Conservation (phyloP, 2,797 vertebrate genomes). For the Coranthus polyacanthus region DNA sequence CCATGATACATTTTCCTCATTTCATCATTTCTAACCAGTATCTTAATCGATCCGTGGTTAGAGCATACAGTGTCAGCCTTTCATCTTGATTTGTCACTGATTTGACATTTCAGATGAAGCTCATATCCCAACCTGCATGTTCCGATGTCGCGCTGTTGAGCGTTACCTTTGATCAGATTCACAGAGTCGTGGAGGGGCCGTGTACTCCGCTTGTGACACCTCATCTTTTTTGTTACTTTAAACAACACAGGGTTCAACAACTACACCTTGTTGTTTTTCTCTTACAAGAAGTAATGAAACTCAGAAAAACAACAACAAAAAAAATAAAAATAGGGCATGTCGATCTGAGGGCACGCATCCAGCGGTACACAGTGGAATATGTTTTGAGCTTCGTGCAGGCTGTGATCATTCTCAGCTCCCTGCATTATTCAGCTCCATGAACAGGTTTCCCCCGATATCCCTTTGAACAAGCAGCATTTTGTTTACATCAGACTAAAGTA, state of each 20-base stretch:
- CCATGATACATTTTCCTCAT: too few species aligned
- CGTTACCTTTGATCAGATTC: neutral
- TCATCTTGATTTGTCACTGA: too few species aligned
- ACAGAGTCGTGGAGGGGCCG: constrained; percentile 3
- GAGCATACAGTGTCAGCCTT: too few species aligned
- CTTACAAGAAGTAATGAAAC: constrained; percentile 19
- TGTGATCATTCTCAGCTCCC: constrained; percentile 46
- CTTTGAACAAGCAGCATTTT: constrained; percentile 58
- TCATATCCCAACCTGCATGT: neutral
- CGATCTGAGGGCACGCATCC: constrained; percentile 18
- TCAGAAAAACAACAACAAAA: constrained; percentile 3
- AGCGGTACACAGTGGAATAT: constrained; percentile 12
- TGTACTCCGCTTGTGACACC: constrained; percentile 12
- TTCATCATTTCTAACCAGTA: too few species aligned
- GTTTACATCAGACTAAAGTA: constrained; percentile 51
- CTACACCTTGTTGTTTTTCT: constrained; percentile 31
- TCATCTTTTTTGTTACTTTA: constrained; percentile 16
- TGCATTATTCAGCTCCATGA: constrained; percentile 52
- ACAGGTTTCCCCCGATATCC: constrained; percentile 31
- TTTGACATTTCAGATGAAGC: too few species aligned
- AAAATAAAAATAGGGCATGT: constrained; percentile 28
- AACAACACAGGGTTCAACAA: constrained; percentile 15
- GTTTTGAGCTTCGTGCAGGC: constrained; percentile 11
- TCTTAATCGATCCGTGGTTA: too few species aligned
- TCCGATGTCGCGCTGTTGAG: neutral